These are phyloP conservation scores for Oncorhynchus tshawytscha DNA, from an alignment of 2,113 vertebrate species.

Conservation along the genomic window DNA sequence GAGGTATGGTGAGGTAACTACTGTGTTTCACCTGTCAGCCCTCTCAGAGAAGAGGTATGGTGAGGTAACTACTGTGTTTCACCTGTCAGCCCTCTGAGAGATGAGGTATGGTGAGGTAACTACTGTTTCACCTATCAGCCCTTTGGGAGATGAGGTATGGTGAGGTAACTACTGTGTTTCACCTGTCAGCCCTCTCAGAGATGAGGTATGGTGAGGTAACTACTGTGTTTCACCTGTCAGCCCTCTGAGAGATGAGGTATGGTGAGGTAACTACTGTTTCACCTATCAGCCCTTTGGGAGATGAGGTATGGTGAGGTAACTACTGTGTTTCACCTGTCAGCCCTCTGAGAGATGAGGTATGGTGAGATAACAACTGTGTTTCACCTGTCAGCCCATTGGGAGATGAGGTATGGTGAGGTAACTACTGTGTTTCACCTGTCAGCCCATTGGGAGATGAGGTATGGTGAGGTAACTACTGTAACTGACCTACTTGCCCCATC, in stretches of 20 bases:
- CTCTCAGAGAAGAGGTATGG: not conserved
- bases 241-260: not conserved
- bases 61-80: slow-evolving; percentile 16
- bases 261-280: slow-evolving; percentile 16
- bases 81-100: slow-evolving; percentile 31
- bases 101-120: slow-evolving; percentile 12
- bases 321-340: slow-evolving; percentile 30
- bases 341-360: not conserved
- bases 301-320: slow-evolving; percentile 15
- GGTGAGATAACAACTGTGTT: slow-evolving; percentile 8
- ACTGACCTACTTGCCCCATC: slow-evolving; percentile 8
- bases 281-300: slow-evolving; percentile 32
- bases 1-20: slow-evolving; percentile 13
- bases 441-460: not conserved
- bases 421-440: slow-evolving; percentile 28
- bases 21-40: slow-evolving; percentile 29
- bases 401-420: no score
- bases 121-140: slow-evolving; percentile 31
- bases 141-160: slow-evolving; percentile 1
- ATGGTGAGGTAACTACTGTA: slow-evolving; percentile 18
- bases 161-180: slow-evolving; percentile 9
- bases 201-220: no score
- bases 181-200: no score
- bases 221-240: slow-evolving; percentile 19
- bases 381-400: no score